A percentile compares a stretch with the other conserved stretches of the same genome.
Conservation (phyloP, 2,888 invertebrate species). For the Formica aserva region DNA sequence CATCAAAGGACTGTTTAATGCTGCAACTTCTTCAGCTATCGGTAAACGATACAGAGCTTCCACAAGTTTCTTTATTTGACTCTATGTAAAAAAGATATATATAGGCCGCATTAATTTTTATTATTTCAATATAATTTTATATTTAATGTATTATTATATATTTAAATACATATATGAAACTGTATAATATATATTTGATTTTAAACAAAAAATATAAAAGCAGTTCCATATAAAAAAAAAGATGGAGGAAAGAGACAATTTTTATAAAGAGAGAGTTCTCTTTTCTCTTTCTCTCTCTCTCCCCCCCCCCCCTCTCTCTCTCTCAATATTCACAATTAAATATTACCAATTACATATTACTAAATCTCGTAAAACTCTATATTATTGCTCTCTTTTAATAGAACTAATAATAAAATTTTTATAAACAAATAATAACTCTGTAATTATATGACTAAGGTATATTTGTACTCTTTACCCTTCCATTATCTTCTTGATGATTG, state of each 20-base stretch:
- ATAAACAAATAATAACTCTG: background rate
- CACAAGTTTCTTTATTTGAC: constrained; percentile 49
- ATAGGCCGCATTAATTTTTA: background rate
- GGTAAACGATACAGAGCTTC: constrained; percentile 56
- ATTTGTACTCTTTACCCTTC: constrained; percentile 1
- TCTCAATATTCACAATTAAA: background rate
- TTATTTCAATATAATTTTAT: background rate
- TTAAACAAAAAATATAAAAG: background rate
- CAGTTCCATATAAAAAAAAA: background rate
- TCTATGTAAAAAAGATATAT: constrained; percentile 23
- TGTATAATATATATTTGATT: background rate
- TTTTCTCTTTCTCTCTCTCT: too few species aligned
- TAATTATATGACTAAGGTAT: background rate
- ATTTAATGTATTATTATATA: background rate
- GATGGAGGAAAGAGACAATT: background rate
- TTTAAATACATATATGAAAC: background rate
- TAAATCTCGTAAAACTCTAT: background rate
- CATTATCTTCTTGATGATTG: constrained; percentile 19
- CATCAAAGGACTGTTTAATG: background rate
- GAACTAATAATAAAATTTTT: background rate
- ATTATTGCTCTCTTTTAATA: background rate
- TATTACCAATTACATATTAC: background rate
- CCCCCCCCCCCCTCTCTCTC: too few species aligned
- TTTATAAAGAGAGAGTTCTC: too few species aligned
- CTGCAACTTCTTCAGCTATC: constrained; percentile 52